Percentiles rank a stretch among this genome's conserved stretches.
These are phyloP conservation scores for Gymnoscelis rufifasciata DNA, from an alignment of 2,888 invertebrate species.

Conservation along the genomic window DNA sequence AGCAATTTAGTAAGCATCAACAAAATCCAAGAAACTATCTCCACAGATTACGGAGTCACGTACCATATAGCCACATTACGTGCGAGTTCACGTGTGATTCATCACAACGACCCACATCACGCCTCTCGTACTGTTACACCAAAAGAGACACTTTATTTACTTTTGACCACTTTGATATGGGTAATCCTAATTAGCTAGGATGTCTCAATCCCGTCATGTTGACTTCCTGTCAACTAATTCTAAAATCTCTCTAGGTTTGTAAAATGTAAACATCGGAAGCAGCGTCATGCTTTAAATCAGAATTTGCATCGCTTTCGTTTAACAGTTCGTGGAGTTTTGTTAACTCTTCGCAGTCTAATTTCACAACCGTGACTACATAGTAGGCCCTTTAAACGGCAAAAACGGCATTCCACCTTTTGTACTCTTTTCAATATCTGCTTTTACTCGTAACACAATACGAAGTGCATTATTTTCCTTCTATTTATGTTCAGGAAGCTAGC, in stretches of 20 bases:
- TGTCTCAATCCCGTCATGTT: slow-evolving; percentile 9
- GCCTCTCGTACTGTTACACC: slow-evolving; percentile 43
- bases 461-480: slow-evolving; percentile 50
- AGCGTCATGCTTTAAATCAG: no score
- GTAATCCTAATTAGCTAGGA: slow-evolving; percentile 20
- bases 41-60: slow-evolving; percentile 53
- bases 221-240: not conserved
- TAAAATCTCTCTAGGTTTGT: no score
- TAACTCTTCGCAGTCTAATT: not conserved
- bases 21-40: slow-evolving; percentile 29
- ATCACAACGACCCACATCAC: slow-evolving; percentile 59
- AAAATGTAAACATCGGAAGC: no score
- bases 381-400: not conserved
- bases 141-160: slow-evolving; percentile 32
- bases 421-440: slow-evolving; percentile 20
- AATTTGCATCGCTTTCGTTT: no score
- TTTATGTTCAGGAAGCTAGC: slow-evolving; percentile 57
- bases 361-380: not conserved
- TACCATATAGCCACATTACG: slow-evolving; percentile 46
- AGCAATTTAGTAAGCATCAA: slow-evolving; percentile 20
- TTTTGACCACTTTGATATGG: slow-evolving; percentile 29
- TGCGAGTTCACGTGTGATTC: slow-evolving; percentile 57
- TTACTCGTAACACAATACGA: slow-evolving; percentile 45
- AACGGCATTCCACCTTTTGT: not conserved
- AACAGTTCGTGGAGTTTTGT: no score